Evolutionary conservation across 2,797 vertebrate species (phyloP).

Genomic region (Paramormyrops hopkinsi): DNA sequence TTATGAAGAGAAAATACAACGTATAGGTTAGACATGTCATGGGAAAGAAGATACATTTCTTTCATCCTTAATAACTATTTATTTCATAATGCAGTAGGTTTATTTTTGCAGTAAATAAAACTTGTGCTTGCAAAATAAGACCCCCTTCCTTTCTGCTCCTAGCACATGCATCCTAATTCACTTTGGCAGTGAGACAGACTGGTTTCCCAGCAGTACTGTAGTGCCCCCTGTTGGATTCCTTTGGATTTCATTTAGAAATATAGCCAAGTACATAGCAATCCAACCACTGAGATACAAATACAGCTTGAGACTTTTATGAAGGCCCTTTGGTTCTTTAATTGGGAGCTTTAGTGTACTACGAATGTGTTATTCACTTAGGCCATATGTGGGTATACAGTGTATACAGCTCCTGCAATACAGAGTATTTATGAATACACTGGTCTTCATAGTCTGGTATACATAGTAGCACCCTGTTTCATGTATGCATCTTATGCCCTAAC

Average conservation of each 20-base stretch:
- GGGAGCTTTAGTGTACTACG: not conserved
- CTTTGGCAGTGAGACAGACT: not conserved
- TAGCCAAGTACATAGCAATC: not conserved
- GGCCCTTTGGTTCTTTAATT: not conserved
- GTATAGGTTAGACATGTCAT: conserved; percentile 61
- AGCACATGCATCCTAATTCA: conserved; percentile 31
- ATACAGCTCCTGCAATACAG: not conserved
- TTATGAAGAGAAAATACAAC: conserved; percentile 50
- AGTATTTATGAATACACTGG: not conserved
- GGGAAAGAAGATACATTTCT: conserved; percentile 56
- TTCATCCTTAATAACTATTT: conserved; percentile 55
- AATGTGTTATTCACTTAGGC: not conserved
- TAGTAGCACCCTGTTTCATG: not conserved
- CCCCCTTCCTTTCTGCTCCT: conserved; percentile 37
- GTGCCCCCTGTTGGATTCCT: conserved; percentile 46
- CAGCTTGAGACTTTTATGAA: not conserved
- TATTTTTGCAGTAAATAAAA: conserved; percentile 49
- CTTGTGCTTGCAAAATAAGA: conserved; percentile 34
- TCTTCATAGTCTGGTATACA: not conserved
- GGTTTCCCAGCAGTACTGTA: conserved; percentile 30
- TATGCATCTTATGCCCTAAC: not conserved
- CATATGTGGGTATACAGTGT: not conserved
- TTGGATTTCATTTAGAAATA: conserved; percentile 15
- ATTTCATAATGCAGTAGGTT: conserved; percentile 48
- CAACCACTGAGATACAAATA: not conserved